phyloP scores from a whole-genome alignment of 2,888 invertebrate species.

The Cheiracanthium punctorium region DNA sequence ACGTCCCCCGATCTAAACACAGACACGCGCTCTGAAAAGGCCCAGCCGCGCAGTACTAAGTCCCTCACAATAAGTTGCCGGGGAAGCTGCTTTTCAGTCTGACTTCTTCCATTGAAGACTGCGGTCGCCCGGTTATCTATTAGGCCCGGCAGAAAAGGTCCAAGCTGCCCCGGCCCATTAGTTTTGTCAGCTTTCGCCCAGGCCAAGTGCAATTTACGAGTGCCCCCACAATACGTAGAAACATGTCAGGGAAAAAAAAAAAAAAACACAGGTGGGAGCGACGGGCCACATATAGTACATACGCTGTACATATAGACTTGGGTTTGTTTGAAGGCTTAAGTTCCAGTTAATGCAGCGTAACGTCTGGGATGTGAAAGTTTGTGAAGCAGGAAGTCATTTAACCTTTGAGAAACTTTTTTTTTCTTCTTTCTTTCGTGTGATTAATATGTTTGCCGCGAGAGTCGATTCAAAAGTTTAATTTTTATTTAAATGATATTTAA shows the following conservation, averaged over 20 bases:
- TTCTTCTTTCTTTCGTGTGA: no score
- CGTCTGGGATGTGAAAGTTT: slow-evolving; percentile 8
- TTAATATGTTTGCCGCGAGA: no score
- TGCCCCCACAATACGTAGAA: slow-evolving; percentile 31
- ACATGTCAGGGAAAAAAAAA: slow-evolving; percentile 18
- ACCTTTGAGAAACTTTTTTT: neutral
- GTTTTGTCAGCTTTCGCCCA: slow-evolving; percentile 60
- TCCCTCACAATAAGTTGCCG: slow-evolving; percentile 27
- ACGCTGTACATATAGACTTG: neutral
- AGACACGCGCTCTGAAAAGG: slow-evolving; percentile 50
- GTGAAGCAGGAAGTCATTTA: slow-evolving; percentile 7
- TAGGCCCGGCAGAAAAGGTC: slow-evolving; percentile 63
- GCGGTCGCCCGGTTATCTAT: slow-evolving; percentile 55
- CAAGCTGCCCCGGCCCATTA: slow-evolving; percentile 54
- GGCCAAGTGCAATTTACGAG: slow-evolving; percentile 62
- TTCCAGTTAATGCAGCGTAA: neutral
- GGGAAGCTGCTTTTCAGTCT: slow-evolving; percentile 19
- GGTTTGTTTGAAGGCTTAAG: slow-evolving; percentile 53
- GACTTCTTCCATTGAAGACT: slow-evolving; percentile 17
- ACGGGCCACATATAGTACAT: neutral
- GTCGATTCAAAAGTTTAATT: no score
- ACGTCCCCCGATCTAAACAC: slow-evolving; percentile 5
- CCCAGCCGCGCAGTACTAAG: slow-evolving; percentile 25
- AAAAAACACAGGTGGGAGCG: slow-evolving; percentile 53
- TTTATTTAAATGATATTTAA: no score